Conservation (phyloP, 37 sponge, comb jelly and placozoan species). For the Corticium candelabrum region DNA sequence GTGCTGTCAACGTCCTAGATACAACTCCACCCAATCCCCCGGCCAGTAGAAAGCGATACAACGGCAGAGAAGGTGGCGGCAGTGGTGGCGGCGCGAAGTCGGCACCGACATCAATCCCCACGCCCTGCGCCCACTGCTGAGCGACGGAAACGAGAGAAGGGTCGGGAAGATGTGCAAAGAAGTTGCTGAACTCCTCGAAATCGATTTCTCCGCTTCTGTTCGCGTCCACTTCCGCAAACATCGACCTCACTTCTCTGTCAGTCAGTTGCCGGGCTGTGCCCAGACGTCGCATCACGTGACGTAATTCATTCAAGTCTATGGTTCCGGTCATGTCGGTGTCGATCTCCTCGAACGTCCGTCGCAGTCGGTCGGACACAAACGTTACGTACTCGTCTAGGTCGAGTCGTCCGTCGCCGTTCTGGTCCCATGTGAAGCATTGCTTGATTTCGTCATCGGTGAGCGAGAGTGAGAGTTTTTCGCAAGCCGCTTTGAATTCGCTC, state of each 20-base stretch:
- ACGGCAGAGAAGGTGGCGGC: slow-evolving; percentile 29
- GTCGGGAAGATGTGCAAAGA: slow-evolving; percentile 45
- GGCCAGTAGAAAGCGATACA: slow-evolving; percentile 44
- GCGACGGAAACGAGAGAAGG: slow-evolving; percentile 31
- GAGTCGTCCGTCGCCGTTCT: slow-evolving; percentile 25
- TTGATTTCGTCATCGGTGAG: slow-evolving; percentile 25
- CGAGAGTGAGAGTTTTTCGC: slow-evolving; percentile 26
- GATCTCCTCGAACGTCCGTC: slow-evolving; percentile 28
- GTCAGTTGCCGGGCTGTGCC: slow-evolving; percentile 17
- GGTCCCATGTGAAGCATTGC: too few species aligned
- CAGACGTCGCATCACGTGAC: slow-evolving; percentile 16
- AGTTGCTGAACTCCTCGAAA: slow-evolving; percentile 55
- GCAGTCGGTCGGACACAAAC: slow-evolving; percentile 20
- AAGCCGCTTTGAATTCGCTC: slow-evolving; percentile 25
- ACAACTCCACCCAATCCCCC: slow-evolving; percentile 59
- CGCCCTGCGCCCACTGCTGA: slow-evolving; percentile 45
- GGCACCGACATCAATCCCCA: slow-evolving; percentile 22
- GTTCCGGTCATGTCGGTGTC: slow-evolving; percentile 43
- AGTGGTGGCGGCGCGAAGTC: slow-evolving; percentile 51
- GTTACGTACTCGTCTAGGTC: slow-evolving; percentile 36
- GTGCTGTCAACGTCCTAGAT: slow-evolving; percentile 57
- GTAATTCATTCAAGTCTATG: slow-evolving; percentile 27
- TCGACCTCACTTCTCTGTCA: slow-evolving; percentile 20
- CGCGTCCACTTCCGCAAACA: slow-evolving; percentile 39
- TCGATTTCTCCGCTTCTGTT: slow-evolving; percentile 29